phyloP scores from a whole-genome alignment of 2,797 vertebrate genomes.

The Premnoplex brunnescens region DNA sequence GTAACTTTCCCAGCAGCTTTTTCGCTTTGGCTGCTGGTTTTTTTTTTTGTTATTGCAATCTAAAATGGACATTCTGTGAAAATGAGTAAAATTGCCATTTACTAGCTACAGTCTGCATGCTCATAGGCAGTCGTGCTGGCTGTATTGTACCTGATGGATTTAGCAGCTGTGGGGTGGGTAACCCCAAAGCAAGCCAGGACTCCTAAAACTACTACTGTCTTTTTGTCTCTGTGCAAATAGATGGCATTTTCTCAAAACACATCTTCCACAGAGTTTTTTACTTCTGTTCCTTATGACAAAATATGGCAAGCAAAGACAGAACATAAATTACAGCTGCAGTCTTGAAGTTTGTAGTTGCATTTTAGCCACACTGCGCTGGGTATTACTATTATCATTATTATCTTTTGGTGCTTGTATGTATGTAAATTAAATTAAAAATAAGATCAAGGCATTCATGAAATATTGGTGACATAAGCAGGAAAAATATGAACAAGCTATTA shows the following conservation, averaged over 20 bases:
- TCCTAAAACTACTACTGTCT: not conserved
- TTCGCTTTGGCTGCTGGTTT: not conserved
- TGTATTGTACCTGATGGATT: not conserved
- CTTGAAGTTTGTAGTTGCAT: not conserved
- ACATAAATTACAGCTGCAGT: not conserved
- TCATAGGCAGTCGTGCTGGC: not conserved
- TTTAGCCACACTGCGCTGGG: not conserved
- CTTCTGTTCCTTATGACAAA: not conserved
- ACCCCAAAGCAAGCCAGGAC: not conserved
- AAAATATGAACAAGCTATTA: conserved; percentile 34
- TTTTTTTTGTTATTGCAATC: not conserved
- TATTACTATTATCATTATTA: not conserved
- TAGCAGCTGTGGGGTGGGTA: not conserved
- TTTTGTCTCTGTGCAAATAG: not conserved
- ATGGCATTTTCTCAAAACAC: not conserved
- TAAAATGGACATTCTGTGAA: not conserved
- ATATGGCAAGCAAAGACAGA: not conserved
- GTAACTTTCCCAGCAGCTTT: not conserved
- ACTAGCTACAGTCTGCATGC: not conserved
- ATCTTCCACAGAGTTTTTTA: not conserved
- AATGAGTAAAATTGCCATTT: not conserved
- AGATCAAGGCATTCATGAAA: conserved; percentile 11
- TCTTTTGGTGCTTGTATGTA: not conserved
- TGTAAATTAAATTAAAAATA: conserved; percentile 40
- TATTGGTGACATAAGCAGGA: not conserved